Evolutionary conservation across 1,140 invertebrate genomes (phyloP), one percentile per base, ranked within the genome.

Genomic region (Drosophila obscura): DNA sequence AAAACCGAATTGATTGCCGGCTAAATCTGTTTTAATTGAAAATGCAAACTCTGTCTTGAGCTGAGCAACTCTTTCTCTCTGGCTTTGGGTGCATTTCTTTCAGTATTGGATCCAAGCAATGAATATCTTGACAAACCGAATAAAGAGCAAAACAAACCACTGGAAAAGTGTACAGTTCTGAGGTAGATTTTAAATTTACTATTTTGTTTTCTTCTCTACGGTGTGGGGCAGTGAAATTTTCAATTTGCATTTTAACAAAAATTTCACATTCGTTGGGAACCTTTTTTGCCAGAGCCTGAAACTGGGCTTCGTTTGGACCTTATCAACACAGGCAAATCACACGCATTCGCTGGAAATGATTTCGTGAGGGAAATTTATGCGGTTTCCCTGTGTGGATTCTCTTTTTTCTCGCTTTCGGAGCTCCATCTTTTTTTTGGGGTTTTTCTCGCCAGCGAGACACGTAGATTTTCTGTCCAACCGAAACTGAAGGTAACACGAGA

Each of bases 171-270:
- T 51, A 59, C 64, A 26, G 8, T 16, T 55, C 45, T 19, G 77
- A 35, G 51, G 43, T 65, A 50, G 45, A 58, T 57, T 71, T 83
- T 39, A 79, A 83, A 72, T 83, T 79, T 83, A 83, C 80, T 83
- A 83, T 83, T 83, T 60, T 58, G 63, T 26, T 62, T 4, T 35
- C 11, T 35, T 11, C 22, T 35, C 1, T 9, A 5, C 4, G 35
- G 35, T 13, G 35, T 11, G 35, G 11, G 61, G 65, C 55, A 69
- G 67, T 44, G 67, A 69, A 67, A 71, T 71, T 82, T 83, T 83
- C 80, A 83, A 83, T 83, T 83, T 83, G 80, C 80, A 83, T 83
- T 83, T 83, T 83, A 79, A 75, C 71, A 51, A 73, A 69, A 77
- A 67, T 52, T 75, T 60, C 55, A 58, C 49, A 65, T 64, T 57